Base-by-base conservation (phyloP, 2,113 vertebrate species). In the Myotis lucifugus region DNA sequence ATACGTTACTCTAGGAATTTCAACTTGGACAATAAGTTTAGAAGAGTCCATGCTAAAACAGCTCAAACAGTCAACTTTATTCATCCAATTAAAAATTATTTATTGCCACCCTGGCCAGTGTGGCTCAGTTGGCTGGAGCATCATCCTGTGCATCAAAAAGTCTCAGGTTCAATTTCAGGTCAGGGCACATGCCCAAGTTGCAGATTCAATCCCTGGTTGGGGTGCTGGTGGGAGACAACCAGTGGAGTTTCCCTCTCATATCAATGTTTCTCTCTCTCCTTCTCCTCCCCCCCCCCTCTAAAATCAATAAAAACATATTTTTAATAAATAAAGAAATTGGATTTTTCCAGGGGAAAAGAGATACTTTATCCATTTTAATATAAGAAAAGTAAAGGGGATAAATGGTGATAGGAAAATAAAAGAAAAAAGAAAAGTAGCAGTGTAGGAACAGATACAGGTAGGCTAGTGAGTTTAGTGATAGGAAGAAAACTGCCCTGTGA, bases 61-160 rank as follows among this genome's bases (percentile, higher is more conserved):
- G 10, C 17, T 90, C 59, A 67, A 89, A 79, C 2, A 92, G 59
- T 42, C 27, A 86, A 83, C 34, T 69, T 81, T 27, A 88, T 6
- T 61, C 40, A 96, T 9, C 27, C 29, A 76, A 88, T 88, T 78
- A 74, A 84, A 91, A 93, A 78, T 29, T 17, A 89, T 5, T 64
- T 70, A 85, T 3, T 76, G 54, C 40, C 85, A 5, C 27, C 27
- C 59, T 64, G 61, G 61, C 61, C 12, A 29, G 61, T 64, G 61
- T 64, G 27, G 61, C 61, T 64, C 61, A 13, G 59, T 64, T 29
- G 25, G 61, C 13, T 64, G 61, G 25, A 64, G 61, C 61, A 29
- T 29, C 27, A 32, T 32, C 61, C 61, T 14, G 27, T 64, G 27
- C 61, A 64, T 27, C 12, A 29, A 64, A 64, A 64, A 27, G 27